A percentile compares a stretch with the other conserved stretches of the same genome.
Evolutionary conservation across 2,797 vertebrate species (phyloP).

Genomic region (Gymnoscopelus braueri): DNA sequence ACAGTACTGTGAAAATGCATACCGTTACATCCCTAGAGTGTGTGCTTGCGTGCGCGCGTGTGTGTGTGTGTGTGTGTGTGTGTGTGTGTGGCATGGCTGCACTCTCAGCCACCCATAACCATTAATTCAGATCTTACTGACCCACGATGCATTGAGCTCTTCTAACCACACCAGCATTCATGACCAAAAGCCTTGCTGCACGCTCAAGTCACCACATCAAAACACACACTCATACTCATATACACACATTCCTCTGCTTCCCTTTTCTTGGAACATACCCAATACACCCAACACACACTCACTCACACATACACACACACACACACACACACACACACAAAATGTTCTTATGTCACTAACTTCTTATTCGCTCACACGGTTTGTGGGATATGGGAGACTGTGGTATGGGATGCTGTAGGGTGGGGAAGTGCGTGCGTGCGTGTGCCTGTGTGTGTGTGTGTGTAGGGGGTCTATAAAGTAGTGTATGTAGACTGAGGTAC

Average conservation of each 20-base stretch:
- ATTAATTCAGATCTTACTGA: conserved; percentile 62
- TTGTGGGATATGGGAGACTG: too few relatives aligned
- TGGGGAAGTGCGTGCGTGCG: too few relatives aligned
- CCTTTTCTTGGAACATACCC: conserved; percentile 23
- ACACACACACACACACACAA: conserved; percentile 6
- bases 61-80: conserved; percentile 6
- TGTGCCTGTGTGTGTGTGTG: background rate
- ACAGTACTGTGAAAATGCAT: too few relatives aligned
- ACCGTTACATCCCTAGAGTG: conserved; percentile 3
- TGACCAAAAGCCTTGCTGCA: conserved; percentile 30
- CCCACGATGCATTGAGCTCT: conserved; percentile 65
- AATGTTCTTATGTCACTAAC: conserved; percentile 8
- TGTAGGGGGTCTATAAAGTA: too few relatives aligned
- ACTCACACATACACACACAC: background rate
- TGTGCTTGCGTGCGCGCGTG: conserved; percentile 11
- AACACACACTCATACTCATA: conserved; percentile 28
- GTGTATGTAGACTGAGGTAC: too few relatives aligned
- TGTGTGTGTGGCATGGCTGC: conserved; percentile 54
- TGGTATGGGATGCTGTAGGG: too few relatives aligned
- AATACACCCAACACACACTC: conserved; percentile 10
- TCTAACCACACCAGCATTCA: conserved; percentile 59
- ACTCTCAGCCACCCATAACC: conserved; percentile 62
- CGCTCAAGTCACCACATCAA: conserved; percentile 39
- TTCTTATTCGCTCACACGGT: too few relatives aligned
- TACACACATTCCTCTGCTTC: conserved; percentile 26